phyloP scores from a whole-genome alignment of 2,888 invertebrate genomes.

The Tetragonisca angustula region DNA sequence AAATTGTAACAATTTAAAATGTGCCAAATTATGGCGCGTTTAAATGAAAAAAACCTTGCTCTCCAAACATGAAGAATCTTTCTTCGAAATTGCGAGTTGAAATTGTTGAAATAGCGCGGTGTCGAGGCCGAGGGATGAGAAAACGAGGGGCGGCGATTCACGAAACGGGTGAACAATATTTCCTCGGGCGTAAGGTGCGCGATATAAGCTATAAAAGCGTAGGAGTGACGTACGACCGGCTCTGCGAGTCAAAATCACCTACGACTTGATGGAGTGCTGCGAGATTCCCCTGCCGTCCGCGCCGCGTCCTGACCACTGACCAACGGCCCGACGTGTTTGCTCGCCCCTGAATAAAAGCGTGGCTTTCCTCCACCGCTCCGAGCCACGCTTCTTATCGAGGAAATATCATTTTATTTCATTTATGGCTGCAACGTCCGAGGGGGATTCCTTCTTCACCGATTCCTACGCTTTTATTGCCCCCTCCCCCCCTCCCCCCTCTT shows the following conservation, averaged over 20 bases:
- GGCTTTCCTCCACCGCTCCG: slow-evolving; percentile 75
- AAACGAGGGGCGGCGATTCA: neutral
- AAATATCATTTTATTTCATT: slow-evolving; percentile 84
- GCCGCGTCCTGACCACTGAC: slow-evolving; percentile 35
- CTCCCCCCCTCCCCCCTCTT: too few relatives aligned
- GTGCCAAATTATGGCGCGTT: too few relatives aligned
- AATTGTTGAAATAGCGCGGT: neutral
- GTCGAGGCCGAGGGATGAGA: neutral
- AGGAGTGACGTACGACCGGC: slow-evolving; percentile 81
- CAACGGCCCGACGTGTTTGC: slow-evolving; percentile 70
- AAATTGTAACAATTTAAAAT: too few relatives aligned
- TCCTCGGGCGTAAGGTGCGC: slow-evolving; percentile 34
- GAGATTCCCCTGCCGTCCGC: slow-evolving; percentile 71
- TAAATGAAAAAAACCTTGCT: too few relatives aligned
- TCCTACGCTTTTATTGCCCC: slow-evolving; percentile 60
- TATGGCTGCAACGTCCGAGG: slow-evolving; percentile 78
- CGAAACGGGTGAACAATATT: slow-evolving; percentile 50
- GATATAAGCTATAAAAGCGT: slow-evolving; percentile 71
- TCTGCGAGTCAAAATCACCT: slow-evolving; percentile 78
- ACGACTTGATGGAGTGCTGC: slow-evolving; percentile 80
- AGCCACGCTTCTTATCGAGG: slow-evolving; percentile 74
- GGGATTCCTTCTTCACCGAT: slow-evolving; percentile 50
- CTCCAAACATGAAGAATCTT: too few relatives aligned
- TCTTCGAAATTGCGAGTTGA: too few relatives aligned
- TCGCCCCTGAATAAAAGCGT: slow-evolving; percentile 80